Percentiles rank a stretch among this genome's conserved stretches.
These are phyloP conservation scores for Barnardius zonarius DNA, from an alignment of 2,113 vertebrate genomes.

Conservation along the genomic window DNA sequence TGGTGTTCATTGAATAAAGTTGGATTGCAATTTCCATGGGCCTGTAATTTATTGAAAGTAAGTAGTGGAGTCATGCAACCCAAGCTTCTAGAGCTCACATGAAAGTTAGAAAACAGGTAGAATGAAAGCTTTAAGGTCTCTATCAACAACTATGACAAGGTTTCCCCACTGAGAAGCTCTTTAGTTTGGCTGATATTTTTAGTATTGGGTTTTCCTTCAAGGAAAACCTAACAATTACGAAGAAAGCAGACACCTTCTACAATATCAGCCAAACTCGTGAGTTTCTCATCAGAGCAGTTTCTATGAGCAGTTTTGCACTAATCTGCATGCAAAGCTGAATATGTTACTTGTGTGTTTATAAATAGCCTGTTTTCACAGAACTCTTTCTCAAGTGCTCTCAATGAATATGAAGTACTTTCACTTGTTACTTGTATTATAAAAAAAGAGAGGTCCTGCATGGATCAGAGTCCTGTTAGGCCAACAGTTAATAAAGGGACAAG, in stretches of 20 bases:
- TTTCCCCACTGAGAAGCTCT: not conserved
- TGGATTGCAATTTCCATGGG: not conserved
- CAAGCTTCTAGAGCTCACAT: not conserved
- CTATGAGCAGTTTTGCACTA: not conserved
- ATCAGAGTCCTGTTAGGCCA: not conserved
- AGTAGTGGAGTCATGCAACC: not conserved
- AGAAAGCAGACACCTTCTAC: not conserved
- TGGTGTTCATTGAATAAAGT: not conserved
- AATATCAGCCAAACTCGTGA: not conserved
- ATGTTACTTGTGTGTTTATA: not conserved
- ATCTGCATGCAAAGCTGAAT: rapidly evolving
- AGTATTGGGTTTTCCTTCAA: not conserved
- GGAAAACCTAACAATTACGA: not conserved
- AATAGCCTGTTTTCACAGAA: not conserved
- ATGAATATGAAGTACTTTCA: not conserved
- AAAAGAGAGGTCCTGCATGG: not conserved
- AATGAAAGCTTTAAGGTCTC: not conserved
- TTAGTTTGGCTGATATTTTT: not conserved
- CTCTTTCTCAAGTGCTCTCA: not conserved
- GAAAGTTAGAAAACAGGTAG: not conserved
- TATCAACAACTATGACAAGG: not conserved
- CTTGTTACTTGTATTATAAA: not conserved
- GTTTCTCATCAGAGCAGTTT: not conserved
- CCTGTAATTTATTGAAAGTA: not conserved
- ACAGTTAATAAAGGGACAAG: not conserved